Base-by-base conservation (phyloP, 1,140 invertebrate species). In the Tetragonula clypearis region DNA sequence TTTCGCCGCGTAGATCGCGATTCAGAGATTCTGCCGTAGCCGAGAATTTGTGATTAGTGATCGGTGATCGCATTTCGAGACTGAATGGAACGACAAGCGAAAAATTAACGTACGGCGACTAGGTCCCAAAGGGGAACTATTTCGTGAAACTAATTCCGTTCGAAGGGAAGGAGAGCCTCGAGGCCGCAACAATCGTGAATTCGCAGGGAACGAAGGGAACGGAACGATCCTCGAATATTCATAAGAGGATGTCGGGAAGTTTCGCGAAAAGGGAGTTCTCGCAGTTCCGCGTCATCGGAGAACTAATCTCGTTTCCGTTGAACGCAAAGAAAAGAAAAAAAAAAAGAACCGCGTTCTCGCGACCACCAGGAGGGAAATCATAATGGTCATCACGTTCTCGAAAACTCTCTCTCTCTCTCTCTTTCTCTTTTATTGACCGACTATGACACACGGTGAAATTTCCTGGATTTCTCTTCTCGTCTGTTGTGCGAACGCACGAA, bases 401-500 rank as follows among this genome's bases (percentile, higher is more conserved):
- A 19, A 71, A 53, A n/a, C n/a, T 62, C 60, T 62, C n/a, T 62
- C 60, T 62, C 23, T n/a, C 23, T 62, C 60, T 62, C 60, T 62
- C 23, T 60, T 41, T 41, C 66, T 23, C 26, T 21, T 30, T 35
- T 21, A 41, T 23, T 19, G 60, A 19, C 21, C 30, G 15, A 23
- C 66, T 55, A 78, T 71, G 82, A 84, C 66, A 84, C 66, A 58
- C 82, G 21, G 68, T 84, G 82, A 84, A 84, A 79, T 84, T 73
- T 72, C 65, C 76, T 58, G 21, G 41, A 49, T 49, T 49, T 49
- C 41, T 49, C 74, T 2, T 15, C 17, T 23, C 74, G 14, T 23
- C 21, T 23, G 8, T 23, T 56, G 65, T 19, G 15, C n/a, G 55
- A 53, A 79, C 77, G 68, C 76, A 56, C 49, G 41, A n/a, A 26